phyloP scores from a whole-genome alignment of 1,140 invertebrate species.

The Bombus ignitus region DNA sequence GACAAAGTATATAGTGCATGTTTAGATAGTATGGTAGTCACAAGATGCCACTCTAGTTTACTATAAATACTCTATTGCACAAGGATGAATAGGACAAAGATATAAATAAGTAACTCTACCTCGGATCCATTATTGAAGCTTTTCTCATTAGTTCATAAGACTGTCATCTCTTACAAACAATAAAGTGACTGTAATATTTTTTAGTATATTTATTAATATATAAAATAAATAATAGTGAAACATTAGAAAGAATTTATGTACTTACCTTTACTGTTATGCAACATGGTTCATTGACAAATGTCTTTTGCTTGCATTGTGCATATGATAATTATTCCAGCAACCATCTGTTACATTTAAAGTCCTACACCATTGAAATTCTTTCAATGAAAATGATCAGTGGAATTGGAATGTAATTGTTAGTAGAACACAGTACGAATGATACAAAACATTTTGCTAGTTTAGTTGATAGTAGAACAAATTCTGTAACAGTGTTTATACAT shows the following conservation, averaged over 20 bases:
- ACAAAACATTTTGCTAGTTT: constrained; percentile 17
- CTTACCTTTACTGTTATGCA: constrained; percentile 43
- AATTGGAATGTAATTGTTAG: constrained; percentile 56
- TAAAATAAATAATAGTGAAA: constrained; percentile 38
- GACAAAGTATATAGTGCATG: constrained; percentile 29
- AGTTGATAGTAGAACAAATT: neutral
- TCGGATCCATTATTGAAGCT: constrained; percentile 55
- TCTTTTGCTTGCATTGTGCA: constrained; percentile 35
- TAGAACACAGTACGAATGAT: neutral
- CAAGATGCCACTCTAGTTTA: constrained; percentile 56
- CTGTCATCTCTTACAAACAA: constrained; percentile 13
- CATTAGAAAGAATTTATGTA: neutral
- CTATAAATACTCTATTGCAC: constrained; percentile 77
- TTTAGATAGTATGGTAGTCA: constrained; percentile 58
- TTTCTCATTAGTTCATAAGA: constrained; percentile 39
- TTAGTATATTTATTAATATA: constrained; percentile 26
- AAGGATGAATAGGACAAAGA: constrained; percentile 79
- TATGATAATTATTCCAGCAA: constrained; percentile 54
- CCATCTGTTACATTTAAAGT: constrained; percentile 55
- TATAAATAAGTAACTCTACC: constrained; percentile 78
- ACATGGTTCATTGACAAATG: constrained; percentile 50
- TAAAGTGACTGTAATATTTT: constrained; percentile 24
- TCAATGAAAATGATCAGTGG: constrained; percentile 49
- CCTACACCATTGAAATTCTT: constrained; percentile 30
- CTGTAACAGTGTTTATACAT: neutral